Evolutionary conservation across 2,797 vertebrate genomes (phyloP).

Genomic region (Semotilus atromaculatus): DNA sequence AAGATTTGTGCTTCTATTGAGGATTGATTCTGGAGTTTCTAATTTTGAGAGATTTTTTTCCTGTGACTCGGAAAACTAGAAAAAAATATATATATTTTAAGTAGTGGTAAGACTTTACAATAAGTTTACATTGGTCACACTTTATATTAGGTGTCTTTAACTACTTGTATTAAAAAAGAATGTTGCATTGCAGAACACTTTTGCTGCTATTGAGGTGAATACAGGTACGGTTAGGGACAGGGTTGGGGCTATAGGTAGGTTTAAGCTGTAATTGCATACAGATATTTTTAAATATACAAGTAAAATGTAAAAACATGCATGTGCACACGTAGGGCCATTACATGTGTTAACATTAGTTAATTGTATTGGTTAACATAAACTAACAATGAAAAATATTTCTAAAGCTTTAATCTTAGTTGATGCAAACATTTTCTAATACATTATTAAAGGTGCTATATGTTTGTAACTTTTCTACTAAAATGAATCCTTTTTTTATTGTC

Average conservation of each 20-base stretch:
- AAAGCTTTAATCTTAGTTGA: neutral
- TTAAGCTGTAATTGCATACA: neutral
- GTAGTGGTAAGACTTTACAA: neutral
- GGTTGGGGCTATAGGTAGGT: neutral
- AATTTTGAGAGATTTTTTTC: neutral
- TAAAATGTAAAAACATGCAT: neutral
- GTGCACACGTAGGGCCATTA: neutral
- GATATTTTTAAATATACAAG: neutral
- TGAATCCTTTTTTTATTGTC: too few relatives aligned
- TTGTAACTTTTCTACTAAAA: too few relatives aligned
- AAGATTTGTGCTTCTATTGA: constrained; percentile 20
- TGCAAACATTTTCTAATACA: neutral
- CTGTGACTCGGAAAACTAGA: neutral
- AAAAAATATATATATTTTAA: neutral
- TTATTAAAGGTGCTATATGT: too few relatives aligned
- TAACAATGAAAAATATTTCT: neutral
- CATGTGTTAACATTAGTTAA: neutral
- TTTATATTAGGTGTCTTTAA: neutral
- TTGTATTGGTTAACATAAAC: neutral
- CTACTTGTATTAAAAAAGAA: neutral
- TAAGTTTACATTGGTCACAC: neutral
- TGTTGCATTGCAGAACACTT: neutral
- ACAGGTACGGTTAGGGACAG: neutral
- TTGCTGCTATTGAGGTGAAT: neutral
- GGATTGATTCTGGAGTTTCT: neutral